Evolutionary conservation across 2,797 vertebrate genomes (phyloP), one percentile per base, ranked within the genome.

Genomic region (Onychomys leucogaster): DNA sequence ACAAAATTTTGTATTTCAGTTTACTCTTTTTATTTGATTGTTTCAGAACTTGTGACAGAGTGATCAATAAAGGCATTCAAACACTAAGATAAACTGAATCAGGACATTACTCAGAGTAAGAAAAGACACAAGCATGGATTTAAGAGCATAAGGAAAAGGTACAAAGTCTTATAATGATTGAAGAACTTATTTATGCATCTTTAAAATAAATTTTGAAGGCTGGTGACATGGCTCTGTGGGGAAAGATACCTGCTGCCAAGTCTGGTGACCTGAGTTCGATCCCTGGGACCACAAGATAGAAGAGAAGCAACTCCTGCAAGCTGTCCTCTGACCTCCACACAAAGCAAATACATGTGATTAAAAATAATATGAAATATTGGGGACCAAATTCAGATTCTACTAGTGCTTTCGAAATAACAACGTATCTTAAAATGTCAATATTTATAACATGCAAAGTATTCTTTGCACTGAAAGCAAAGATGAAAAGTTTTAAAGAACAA

Each of bases 351-450:
- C 34, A 83, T 16, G 34, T 86, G 21, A 69, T 69, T n/a, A 86
- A 85, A 85, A 49, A 69, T 67, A 34, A 63, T 84, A 84, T 32
- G 27, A 27, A 69, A 82, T 57, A 77, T 9, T 61, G 3, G 43
- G 55, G 95, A 61, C 85, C 80, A 90, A 69, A 57, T 49, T 71
- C 1, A 90, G n/a, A 87, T 17, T n/a, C 41, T 57, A 59, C 29
- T 67, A 41, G 71, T 71, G 17, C 25, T 87, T 96, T 95, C 95
- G 16, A 19, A 96, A 87, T 32, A 59, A 80, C 29, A 78, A 84
- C 71, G 13, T 32, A 43, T 49, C 57, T 87, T 83, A 89, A 94
- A 96, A 95, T 69, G 34, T 71, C 78, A 78, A 49, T 32, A 43
- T n/a, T 82, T 46, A 82, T 1, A 52, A 67, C 41, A 77, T 27